A percentile compares a stretch with the other conserved stretches of the same genome.
These are phyloP conservation scores for Eristalis tenax DNA, from an alignment of 2,888 invertebrate genomes.

Conservation along the genomic window DNA sequence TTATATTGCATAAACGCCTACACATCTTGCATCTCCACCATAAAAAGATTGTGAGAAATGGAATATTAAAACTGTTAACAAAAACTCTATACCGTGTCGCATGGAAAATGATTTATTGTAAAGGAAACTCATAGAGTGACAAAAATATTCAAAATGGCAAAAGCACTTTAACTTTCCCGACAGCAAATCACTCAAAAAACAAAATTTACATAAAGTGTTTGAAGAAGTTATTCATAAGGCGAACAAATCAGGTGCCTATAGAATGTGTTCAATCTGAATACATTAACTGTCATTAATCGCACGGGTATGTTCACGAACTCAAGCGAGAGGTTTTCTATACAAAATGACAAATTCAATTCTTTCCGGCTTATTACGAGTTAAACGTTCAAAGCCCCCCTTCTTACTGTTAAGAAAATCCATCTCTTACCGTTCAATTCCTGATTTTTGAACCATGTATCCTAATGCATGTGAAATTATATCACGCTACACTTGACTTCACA, in stretches of 20 bases:
- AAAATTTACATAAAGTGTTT: not conserved
- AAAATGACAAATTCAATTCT: not conserved
- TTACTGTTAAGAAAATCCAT: not conserved
- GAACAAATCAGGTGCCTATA: not conserved
- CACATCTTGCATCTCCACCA: not conserved
- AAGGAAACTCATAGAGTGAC: not conserved
- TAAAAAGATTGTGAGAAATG: not conserved
- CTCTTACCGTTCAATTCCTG: not conserved
- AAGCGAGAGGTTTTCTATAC: not conserved
- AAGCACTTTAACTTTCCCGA: not conserved
- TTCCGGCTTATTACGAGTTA: not conserved
- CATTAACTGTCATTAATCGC: not conserved
- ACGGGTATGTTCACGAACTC: not conserved
- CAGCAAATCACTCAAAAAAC: not conserved
- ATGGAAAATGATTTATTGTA: not conserved
- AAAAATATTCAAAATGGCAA: conserved; percentile 1
- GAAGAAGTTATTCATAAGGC: not conserved
- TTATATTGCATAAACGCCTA: not conserved
- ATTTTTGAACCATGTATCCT: not conserved
- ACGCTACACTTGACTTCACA: not conserved
- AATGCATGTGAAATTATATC: not conserved
- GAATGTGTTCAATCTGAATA: not conserved
- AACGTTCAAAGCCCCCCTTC: not conserved
- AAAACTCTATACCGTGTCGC: not conserved
- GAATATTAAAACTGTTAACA: not conserved